Conservation (phyloP, 2,113 vertebrate species). For the Cepphus grylle region DNA sequence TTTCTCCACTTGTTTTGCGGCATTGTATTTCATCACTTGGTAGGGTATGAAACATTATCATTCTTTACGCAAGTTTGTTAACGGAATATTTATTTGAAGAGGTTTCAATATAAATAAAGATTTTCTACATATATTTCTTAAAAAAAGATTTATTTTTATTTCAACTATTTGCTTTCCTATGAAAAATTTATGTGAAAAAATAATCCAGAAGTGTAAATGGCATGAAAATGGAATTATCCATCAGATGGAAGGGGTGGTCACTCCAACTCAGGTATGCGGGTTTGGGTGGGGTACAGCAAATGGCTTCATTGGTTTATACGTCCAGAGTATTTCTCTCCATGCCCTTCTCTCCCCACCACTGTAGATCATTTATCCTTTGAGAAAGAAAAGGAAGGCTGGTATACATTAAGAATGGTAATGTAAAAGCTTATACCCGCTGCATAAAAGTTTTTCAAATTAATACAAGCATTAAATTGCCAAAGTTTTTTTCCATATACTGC, state of each 20-base stretch:
- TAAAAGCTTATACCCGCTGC: conserved; percentile 65
- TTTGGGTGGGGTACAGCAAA: conserved; percentile 37
- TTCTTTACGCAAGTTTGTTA: conserved; percentile 75
- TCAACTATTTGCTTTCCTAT: conserved; percentile 75
- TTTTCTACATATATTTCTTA: conserved; percentile 67
- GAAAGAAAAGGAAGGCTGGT: conserved; percentile 62
- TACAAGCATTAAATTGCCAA: conserved; percentile 74
- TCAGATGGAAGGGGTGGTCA: not conserved
- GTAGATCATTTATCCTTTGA: conserved; percentile 54
- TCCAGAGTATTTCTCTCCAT: conserved; percentile 14
- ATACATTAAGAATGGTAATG: conserved; percentile 77
- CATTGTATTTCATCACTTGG: conserved; percentile 74
- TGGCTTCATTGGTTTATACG: not conserved
- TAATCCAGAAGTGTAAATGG: conserved; percentile 52
- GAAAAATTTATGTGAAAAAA: conserved; percentile 65
- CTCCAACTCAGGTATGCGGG: conserved; percentile 11
- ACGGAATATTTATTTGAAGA: conserved; percentile 77
- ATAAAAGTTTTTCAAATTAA: conserved; percentile 71
- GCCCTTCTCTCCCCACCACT: not conserved
- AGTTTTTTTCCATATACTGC: conserved; percentile 60
- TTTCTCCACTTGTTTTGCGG: conserved; percentile 76
- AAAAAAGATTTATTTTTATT: conserved; percentile 78
- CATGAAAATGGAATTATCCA: conserved; percentile 67
- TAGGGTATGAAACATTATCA: conserved; percentile 73
- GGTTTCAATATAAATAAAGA: conserved; percentile 75